phyloP scores from a whole-genome alignment of 2,888 invertebrate species.

The Leptinotarsa tumamoca region DNA sequence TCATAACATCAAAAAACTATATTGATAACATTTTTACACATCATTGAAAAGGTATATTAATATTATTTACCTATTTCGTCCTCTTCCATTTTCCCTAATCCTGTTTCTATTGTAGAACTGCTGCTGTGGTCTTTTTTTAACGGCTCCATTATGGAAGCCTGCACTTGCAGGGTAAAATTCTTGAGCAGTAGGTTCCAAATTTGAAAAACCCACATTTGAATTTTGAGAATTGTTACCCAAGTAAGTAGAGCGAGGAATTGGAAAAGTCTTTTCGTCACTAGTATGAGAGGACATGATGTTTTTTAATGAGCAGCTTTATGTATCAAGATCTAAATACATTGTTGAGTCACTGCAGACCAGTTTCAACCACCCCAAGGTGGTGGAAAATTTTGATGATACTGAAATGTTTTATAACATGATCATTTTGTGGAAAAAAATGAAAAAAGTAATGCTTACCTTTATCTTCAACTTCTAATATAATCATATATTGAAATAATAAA shows the following conservation, averaged over 20 bases:
- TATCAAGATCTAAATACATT: slow-evolving; percentile 2
- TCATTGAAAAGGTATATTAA: no score
- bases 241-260: background rate
- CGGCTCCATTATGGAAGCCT: slow-evolving; percentile 40
- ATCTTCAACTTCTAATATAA: background rate
- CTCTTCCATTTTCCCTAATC: slow-evolving; percentile 33
- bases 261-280: slow-evolving; percentile 4
- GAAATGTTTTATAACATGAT: background rate
- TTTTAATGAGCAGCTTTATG: background rate
- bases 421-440: background rate
- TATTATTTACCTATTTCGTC: slow-evolving; percentile 25
- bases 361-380: slow-evolving; percentile 1
- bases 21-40: no score
- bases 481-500: background rate
- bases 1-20: no score
- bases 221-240: slow-evolving; percentile 11
- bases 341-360: background rate
- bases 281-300: slow-evolving; percentile 8
- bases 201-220: slow-evolving; percentile 17
- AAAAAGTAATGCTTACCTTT: slow-evolving; percentile 8
- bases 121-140: slow-evolving; percentile 45
- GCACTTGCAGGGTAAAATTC: slow-evolving; percentile 46
- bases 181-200: slow-evolving; percentile 48
- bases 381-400: background rate
- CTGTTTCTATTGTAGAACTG: slow-evolving; percentile 38